Evolutionary conservation across 2,797 vertebrate genomes (phyloP).

Genomic region (Clarias pachynema): DNA sequence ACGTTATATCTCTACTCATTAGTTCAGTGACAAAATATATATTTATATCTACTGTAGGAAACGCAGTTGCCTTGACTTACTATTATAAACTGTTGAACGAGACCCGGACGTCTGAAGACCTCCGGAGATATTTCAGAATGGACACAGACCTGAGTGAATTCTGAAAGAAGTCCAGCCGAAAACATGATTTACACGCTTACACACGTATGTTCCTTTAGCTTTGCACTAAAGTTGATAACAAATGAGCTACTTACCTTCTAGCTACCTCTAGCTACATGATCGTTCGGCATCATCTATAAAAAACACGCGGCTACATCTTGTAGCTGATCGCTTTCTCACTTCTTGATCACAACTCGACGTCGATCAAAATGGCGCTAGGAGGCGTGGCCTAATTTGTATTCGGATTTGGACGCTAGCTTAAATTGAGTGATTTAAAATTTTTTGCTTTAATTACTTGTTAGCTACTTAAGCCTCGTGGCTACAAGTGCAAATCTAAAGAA

Average conservation of each 20-base stretch:
- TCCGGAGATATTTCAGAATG: background rate
- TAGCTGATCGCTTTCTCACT: background rate
- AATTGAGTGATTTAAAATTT: too few relatives aligned
- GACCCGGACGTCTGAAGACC: background rate
- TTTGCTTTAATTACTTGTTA: background rate
- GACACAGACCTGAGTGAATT: constrained; percentile 1
- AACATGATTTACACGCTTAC: background rate
- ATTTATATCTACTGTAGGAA: background rate
- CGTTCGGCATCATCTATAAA: background rate
- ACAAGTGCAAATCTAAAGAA: background rate
- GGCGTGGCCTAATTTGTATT: background rate
- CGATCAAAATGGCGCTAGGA: background rate
- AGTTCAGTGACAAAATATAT: background rate
- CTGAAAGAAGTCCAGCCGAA: constrained; percentile 10
- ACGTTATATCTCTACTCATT: background rate
- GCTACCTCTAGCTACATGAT: background rate
- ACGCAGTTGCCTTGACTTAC: background rate
- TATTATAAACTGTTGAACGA: background rate
- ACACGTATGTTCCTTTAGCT: background rate
- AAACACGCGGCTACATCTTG: background rate
- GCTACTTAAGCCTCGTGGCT: background rate
- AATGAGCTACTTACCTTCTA: too few relatives aligned
- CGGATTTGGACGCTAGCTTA: background rate
- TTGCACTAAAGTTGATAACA: background rate
- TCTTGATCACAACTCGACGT: background rate